These are phyloP conservation scores for Hemistola chrysoprasaria DNA, from an alignment of 2,888 invertebrate genomes.

Conservation along the genomic window DNA sequence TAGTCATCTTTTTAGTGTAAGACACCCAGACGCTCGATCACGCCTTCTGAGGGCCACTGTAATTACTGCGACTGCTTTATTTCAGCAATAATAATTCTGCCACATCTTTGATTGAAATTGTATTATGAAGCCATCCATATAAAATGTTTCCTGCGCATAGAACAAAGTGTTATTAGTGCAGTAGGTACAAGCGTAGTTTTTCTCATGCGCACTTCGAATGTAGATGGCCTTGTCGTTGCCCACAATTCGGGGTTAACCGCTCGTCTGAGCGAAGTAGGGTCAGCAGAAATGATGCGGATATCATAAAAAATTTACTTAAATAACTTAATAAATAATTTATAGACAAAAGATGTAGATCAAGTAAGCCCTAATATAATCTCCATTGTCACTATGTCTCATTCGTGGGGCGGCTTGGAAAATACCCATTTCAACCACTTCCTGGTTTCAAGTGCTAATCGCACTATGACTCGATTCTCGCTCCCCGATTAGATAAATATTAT, in stretches of 20 bases:
- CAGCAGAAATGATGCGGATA: constrained; percentile 19
- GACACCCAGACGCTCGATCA: constrained; percentile 11
- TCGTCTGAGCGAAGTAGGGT: constrained; percentile 29
- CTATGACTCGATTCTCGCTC: not conserved
- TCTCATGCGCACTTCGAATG: constrained; percentile 59
- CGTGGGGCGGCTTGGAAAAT: too few species aligned
- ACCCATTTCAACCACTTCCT: constrained; percentile 12
- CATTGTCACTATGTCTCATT: too few species aligned
- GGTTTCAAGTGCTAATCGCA: constrained; percentile 8
- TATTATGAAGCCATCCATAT: not conserved
- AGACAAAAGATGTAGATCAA: too few species aligned
- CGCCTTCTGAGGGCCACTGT: constrained; percentile 12
- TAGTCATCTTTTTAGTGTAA: constrained; percentile 20
- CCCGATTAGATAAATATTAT: constrained; percentile 13
- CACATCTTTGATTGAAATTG: not conserved
- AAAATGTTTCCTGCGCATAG: constrained; percentile 9
- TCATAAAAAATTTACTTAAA: constrained; percentile 2
- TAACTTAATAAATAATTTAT: too few species aligned
- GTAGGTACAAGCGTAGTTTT: constrained; percentile 37
- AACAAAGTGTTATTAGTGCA: constrained; percentile 24
- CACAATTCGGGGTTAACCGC: constrained; percentile 70
- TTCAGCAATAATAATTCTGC: not conserved
- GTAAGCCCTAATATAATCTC: too few species aligned
- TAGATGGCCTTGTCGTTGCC: constrained; percentile 64
- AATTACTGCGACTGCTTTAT: constrained; percentile 1